Evolutionary conservation across 2,797 vertebrate species (phyloP).

Genomic region (Chaetodon trifasciatus): DNA sequence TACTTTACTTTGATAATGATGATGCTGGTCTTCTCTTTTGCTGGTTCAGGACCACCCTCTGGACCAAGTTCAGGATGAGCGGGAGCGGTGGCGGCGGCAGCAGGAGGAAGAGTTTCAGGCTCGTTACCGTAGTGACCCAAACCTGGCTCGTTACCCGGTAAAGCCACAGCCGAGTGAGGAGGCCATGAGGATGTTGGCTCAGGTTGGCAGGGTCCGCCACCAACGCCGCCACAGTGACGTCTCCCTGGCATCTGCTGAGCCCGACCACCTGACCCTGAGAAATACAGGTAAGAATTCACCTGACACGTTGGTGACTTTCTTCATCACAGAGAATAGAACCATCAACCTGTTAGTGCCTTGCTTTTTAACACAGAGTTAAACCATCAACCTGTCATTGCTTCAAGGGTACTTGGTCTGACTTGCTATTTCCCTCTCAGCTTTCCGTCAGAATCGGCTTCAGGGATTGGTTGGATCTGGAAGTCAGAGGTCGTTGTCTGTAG

Average conservation of each 20-base stretch:
- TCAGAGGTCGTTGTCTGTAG: constrained; percentile 92
- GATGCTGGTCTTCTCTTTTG: background rate
- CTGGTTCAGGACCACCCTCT: constrained; percentile 86
- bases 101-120: constrained; percentile 93
- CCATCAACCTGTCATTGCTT: constrained; percentile 36
- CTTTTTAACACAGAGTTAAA: background rate
- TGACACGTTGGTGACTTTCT: too few species aligned
- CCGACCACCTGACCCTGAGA: constrained; percentile 84
- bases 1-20: background rate
- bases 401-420: background rate
- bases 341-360: constrained; percentile 51
- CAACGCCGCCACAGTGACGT: constrained; percentile 94
- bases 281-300: constrained; percentile 40
- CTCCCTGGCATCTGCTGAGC: constrained; percentile 89
- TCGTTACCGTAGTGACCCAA: constrained; percentile 94
- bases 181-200: constrained; percentile 93
- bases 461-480: constrained; percentile 53
- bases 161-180: constrained; percentile 94
- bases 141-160: constrained; percentile 94
- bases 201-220: constrained; percentile 92
- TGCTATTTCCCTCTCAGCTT: constrained; percentile 24
- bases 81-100: constrained; percentile 87
- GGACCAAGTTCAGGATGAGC: constrained; percentile 88
- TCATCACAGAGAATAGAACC: background rate
- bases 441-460: constrained; percentile 43